A percentile compares a stretch with the other conserved stretches of the same genome.
Conservation (phyloP, 2,113 vertebrate species). For the Zootoca vivipara region DNA sequence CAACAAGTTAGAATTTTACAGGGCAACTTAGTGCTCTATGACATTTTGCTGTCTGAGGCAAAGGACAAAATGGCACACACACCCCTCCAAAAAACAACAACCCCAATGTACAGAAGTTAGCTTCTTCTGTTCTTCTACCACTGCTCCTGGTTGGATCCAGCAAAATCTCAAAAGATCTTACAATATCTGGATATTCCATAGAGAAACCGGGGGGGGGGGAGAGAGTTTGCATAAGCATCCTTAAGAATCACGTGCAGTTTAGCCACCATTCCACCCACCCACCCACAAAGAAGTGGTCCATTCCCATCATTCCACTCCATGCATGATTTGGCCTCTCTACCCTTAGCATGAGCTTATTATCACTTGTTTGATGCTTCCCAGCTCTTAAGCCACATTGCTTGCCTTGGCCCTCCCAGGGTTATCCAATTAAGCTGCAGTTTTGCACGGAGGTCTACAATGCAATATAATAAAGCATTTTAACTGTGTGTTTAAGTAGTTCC, state of each 20-base stretch:
- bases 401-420: constrained; percentile 20
- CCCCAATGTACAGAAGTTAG: background rate
- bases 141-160: background rate
- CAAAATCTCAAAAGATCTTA: background rate
- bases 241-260: background rate
- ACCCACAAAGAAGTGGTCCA: background rate
- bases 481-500: constrained; percentile 51
- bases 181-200: background rate
- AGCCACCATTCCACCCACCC: background rate
- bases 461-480: constrained; percentile 64
- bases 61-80: too few relatives aligned
- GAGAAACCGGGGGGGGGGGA: background rate
- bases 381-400: constrained; percentile 35
- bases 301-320: background rate
- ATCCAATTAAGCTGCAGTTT: constrained; percentile 43
- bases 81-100: too few relatives aligned
- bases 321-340: background rate
- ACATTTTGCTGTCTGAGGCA: too few relatives aligned
- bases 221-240: background rate
- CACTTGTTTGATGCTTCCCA: background rate
- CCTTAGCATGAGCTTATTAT: background rate
- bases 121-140: background rate
- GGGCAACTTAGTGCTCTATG: too few relatives aligned
- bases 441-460: constrained; percentile 60
- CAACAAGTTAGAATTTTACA: background rate